Conservation (phyloP, 2,888 invertebrate genomes). For the Volucella bombylans region DNA sequence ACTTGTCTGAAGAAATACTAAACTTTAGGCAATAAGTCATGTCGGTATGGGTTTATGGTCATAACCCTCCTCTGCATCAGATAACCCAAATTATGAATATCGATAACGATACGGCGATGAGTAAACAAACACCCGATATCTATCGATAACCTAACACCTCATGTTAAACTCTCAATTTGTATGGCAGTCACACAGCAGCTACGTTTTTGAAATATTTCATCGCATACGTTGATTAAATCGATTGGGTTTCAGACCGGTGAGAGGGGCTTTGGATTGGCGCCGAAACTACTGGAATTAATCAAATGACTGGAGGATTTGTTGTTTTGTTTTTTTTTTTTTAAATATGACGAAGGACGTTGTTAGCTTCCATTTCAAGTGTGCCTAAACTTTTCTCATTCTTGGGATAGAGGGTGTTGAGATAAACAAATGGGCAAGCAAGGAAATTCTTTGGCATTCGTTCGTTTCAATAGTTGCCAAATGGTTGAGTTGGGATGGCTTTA, state of each 20-base stretch:
- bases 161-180: conserved; percentile 21
- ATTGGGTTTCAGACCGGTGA: conserved; percentile 9
- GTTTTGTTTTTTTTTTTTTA: neutral
- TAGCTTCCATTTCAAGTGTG: neutral
- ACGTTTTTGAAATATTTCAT: neutral
- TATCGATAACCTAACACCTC: conserved; percentile 2
- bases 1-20: neutral
- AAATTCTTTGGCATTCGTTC: neutral
- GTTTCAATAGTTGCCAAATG: neutral
- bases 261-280: conserved; percentile 7
- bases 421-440: neutral
- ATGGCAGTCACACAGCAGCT: conserved; percentile 39
- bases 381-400: conserved; percentile 9
- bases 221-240: conserved; percentile 19
- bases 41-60: conserved; percentile 10
- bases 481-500: conserved; percentile 14
- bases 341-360: neutral
- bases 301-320: neutral
- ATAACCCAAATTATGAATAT: conserved; percentile 8
- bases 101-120: neutral
- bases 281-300: conserved; percentile 12
- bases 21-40: neutral
- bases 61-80: conserved; percentile 2
- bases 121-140: neutral
- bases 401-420: neutral